phyloP scores from a whole-genome alignment of 2,797 vertebrate genomes.

The Babyrousa celebensis region DNA sequence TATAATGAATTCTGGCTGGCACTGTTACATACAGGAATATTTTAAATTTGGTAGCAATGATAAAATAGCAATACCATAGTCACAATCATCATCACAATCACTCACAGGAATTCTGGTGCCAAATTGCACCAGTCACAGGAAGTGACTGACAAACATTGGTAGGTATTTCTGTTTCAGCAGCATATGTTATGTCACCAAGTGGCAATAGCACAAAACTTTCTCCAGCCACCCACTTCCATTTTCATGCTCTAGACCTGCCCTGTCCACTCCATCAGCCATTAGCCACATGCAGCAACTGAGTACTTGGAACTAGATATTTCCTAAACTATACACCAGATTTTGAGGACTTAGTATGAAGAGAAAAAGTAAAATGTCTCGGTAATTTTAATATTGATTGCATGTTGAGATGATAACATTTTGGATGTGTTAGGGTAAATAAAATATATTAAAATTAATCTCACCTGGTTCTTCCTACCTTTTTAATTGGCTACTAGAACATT shows the following conservation, averaged over 20 bases:
- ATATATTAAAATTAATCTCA: not conserved
- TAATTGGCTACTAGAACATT: not conserved
- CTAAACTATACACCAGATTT: not conserved
- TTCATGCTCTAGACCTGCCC: not conserved
- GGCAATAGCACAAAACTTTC: not conserved
- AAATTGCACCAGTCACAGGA: not conserved
- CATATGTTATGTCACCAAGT: not conserved
- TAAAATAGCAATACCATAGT: not conserved
- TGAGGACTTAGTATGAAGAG: not conserved
- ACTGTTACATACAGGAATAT: not conserved
- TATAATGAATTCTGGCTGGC: not conserved
- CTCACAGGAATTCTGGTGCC: not conserved
- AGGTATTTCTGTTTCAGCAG: not conserved
- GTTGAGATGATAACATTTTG: not conserved
- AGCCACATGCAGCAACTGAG: fast-evolving
- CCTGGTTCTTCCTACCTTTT: conserved; percentile 5
- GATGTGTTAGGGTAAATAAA: not conserved
- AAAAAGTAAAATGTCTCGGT: not conserved
- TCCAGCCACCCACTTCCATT: not conserved
- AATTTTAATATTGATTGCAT: not conserved
- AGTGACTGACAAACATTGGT: not conserved
- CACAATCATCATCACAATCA: not conserved
- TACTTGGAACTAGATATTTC: not conserved
- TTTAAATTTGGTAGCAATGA: conserved; percentile 4
- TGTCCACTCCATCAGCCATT: not conserved